Evolutionary conservation across 2,888 invertebrate species (phyloP).

Genomic region (Onthophagus sagittarius): DNA sequence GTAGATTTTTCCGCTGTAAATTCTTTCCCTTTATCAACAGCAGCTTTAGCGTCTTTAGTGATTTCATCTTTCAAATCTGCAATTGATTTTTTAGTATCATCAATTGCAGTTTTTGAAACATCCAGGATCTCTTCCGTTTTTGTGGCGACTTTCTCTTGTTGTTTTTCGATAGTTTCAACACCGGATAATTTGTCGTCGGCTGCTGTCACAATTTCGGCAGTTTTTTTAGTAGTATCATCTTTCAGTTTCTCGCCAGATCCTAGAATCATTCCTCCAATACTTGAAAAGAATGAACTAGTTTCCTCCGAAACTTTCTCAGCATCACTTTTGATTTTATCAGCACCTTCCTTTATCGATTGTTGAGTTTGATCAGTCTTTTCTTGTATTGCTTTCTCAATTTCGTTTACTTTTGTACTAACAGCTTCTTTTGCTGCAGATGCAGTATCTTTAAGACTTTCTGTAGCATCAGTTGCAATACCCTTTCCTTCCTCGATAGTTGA

Average conservation of each 20-base stretch:
- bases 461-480: background rate
- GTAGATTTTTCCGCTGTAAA: constrained; percentile 19
- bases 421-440: constrained; percentile 24
- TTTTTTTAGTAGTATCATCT: constrained; percentile 9
- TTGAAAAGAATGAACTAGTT: background rate
- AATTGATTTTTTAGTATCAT: constrained; percentile 23
- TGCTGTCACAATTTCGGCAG: background rate
- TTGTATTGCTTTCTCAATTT: constrained; percentile 7
- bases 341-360: constrained; percentile 24
- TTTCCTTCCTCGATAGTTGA: constrained; percentile 7
- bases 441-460: background rate
- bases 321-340: background rate
- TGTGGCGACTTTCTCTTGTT: background rate
- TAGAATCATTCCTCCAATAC: constrained; percentile 15
- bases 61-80: constrained; percentile 7
- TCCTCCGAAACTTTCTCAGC: constrained; percentile 1
- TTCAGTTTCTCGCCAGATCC: constrained; percentile 16
- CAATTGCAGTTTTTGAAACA: constrained; percentile 25
- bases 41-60: background rate
- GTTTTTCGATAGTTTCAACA: constrained; percentile 5
- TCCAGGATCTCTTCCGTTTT: constrained; percentile 19
- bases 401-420: constrained; percentile 1
- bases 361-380: constrained; percentile 19
- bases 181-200: background rate
- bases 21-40: constrained; percentile 5